Conservation (phyloP, 2,888 invertebrate species). For the Chloromyia formosa region DNA sequence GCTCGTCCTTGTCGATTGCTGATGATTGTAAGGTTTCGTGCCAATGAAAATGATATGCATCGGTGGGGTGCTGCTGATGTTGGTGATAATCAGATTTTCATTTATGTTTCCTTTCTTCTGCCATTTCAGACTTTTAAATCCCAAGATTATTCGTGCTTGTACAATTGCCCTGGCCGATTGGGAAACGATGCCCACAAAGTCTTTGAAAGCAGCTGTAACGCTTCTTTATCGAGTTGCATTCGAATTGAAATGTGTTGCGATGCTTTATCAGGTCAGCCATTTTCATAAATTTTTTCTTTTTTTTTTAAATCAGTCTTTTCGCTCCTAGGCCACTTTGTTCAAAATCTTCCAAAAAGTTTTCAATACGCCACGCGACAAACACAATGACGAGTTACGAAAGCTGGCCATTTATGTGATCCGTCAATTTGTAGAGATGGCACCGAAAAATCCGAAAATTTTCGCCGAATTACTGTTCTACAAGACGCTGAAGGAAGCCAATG, state of each 20-base stretch:
- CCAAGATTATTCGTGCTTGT: constrained; percentile 82
- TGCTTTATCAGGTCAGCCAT: constrained; percentile 86
- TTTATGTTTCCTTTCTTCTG: neutral
- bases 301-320: too few species aligned
- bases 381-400: constrained; percentile 83
- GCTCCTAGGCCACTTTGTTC: constrained; percentile 85
- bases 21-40: too few species aligned
- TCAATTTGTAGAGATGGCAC: constrained; percentile 83
- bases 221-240: constrained; percentile 91
- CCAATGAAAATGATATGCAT: too few species aligned
- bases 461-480: constrained; percentile 97
- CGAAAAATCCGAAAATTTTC: constrained; percentile 84
- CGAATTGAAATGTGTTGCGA: constrained; percentile 83
- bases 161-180: constrained; percentile 77
- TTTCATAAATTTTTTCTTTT: too few species aligned
- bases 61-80: neutral
- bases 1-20: too few species aligned
- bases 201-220: constrained; percentile 88
- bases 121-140: constrained; percentile 77
- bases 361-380: constrained; percentile 64
- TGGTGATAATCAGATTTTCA: neutral
- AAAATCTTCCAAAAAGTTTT: constrained; percentile 84
- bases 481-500: constrained; percentile 80
- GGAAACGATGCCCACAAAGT: constrained; percentile 77
- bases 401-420: constrained; percentile 87